phyloP scores from a whole-genome alignment of 2,797 vertebrate genomes.

The Semotilus atromaculatus region DNA sequence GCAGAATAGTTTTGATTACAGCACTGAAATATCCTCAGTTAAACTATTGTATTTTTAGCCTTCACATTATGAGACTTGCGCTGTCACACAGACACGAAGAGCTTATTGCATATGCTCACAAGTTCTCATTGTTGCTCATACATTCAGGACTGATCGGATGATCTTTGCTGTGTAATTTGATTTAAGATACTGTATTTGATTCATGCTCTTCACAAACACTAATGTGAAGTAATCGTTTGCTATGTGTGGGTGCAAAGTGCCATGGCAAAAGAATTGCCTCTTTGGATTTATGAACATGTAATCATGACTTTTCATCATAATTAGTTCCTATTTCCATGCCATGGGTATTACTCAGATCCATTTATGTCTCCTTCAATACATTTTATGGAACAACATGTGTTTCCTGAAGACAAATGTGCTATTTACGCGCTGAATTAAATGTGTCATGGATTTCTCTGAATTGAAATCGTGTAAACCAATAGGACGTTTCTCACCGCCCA shows the following conservation, averaged over 20 bases:
- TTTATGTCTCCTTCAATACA: slow-evolving; percentile 22
- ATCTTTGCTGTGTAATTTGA: slow-evolving; percentile 21
- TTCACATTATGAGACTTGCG: neutral
- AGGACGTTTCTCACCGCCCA: neutral
- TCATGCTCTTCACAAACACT: slow-evolving; percentile 21
- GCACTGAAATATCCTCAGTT: neutral
- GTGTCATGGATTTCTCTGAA: slow-evolving; percentile 28
- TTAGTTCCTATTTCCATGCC: slow-evolving; percentile 45
- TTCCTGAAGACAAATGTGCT: slow-evolving; percentile 49
- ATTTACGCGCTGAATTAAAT: slow-evolving; percentile 43
- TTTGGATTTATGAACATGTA: slow-evolving; percentile 39
- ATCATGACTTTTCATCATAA: slow-evolving; percentile 54
- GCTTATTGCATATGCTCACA: slow-evolving; percentile 7
- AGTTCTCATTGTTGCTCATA: neutral
- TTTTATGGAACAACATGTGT: slow-evolving; percentile 34
- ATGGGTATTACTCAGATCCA: slow-evolving; percentile 39
- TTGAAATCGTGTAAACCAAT: slow-evolving; percentile 40
- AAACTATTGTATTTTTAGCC: neutral
- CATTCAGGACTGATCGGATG: neutral
- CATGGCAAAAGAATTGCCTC: slow-evolving; percentile 38
- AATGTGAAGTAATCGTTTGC: slow-evolving; percentile 15
- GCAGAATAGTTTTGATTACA: neutral
- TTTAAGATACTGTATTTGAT: slow-evolving; percentile 16
- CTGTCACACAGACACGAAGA: neutral
- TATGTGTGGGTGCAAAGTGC: slow-evolving; percentile 20